phyloP scores from a whole-genome alignment of 2,888 invertebrate species.

The Nematopogon swammerdamellus region DNA sequence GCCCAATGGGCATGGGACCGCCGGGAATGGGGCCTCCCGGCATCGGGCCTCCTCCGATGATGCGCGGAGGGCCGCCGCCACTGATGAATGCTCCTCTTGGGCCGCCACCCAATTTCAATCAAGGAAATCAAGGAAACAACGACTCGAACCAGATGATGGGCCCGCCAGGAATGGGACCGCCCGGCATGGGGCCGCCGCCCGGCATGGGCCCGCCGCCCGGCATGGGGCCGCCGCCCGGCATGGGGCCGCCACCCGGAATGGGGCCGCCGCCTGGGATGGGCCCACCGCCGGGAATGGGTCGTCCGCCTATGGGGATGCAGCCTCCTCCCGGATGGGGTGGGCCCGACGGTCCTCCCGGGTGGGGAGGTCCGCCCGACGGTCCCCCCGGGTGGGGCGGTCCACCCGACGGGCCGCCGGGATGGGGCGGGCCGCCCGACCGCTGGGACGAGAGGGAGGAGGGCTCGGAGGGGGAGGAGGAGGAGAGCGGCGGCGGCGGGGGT shows the following conservation, averaged over 20 bases:
- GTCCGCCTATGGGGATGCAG: constrained; percentile 6
- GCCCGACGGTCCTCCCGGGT: constrained; percentile 20
- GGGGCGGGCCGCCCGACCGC: constrained; percentile 9
- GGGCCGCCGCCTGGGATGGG: constrained; percentile 13
- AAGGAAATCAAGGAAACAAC: constrained; percentile 11
- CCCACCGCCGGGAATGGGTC: constrained; percentile 31
- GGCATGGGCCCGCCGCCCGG: constrained; percentile 42
- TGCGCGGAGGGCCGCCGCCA: constrained; percentile 15
- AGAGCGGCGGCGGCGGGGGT: constrained; percentile 18
- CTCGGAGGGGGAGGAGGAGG: constrained; percentile 23
- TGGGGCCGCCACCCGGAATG: constrained; percentile 13
- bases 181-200: constrained; percentile 31
- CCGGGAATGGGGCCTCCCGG: constrained; percentile 27
- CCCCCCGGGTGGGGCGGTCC: constrained; percentile 38
- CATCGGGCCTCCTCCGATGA: constrained; percentile 23
- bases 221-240: constrained; percentile 13
- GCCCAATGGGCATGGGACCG: constrained; percentile 13
- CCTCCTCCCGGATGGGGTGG: constrained; percentile 21
- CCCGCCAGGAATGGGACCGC: constrained; percentile 42
- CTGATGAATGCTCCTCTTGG: constrained; percentile 17
- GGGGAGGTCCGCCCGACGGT: constrained; percentile 19
- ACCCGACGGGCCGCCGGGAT: constrained; percentile 18
- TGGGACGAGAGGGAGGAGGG: constrained; percentile 20
- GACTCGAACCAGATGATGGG: constrained; percentile 20
- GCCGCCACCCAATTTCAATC: constrained; percentile 15